These are phyloP conservation scores for Enteromius treurensis DNA, from an alignment of 2,797 vertebrate species.

Conservation along the genomic window DNA sequence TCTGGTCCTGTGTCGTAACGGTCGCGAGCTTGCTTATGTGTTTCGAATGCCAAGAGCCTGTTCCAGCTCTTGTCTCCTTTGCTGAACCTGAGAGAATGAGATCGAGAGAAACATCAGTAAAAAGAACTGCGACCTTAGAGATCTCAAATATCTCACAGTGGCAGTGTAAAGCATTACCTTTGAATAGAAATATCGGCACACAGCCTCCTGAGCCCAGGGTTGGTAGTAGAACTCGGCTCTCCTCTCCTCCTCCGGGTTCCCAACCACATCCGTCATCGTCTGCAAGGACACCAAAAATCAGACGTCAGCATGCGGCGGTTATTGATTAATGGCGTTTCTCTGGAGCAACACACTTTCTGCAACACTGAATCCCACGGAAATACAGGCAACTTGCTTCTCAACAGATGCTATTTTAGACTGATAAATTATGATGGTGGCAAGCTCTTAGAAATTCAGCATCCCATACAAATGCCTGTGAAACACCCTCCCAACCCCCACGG, in stretches of 20 bases:
- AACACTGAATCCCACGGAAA: neutral
- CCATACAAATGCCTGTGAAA: neutral
- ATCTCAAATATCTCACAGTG: neutral
- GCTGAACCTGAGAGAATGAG: slow-evolving; percentile 86
- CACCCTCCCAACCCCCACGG: slow-evolving; percentile 11
- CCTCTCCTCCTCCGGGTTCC: slow-evolving; percentile 96
- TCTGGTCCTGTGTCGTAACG: slow-evolving; percentile 25
- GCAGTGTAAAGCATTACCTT: slow-evolving; percentile 81
- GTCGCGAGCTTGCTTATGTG: slow-evolving; percentile 79
- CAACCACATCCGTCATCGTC: slow-evolving; percentile 98
- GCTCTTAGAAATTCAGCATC: slow-evolving; percentile 10
- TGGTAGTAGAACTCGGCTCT: slow-evolving; percentile 99
- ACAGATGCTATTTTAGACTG: neutral
- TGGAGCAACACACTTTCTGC: neutral
- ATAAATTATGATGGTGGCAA: neutral
- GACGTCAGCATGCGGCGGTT: neutral
- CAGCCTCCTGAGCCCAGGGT: slow-evolving; percentile 98
- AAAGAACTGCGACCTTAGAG: neutral
- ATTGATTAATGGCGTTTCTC: slow-evolving; percentile 1
- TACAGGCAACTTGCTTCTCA: neutral
- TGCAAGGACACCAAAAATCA: slow-evolving; percentile 61
- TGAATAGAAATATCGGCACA: slow-evolving; percentile 98
- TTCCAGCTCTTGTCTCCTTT: slow-evolving; percentile 96
- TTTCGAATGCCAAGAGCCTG: slow-evolving; percentile 98
- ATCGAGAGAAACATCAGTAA: neutral